Percentiles rank a stretch among this genome's conserved stretches.
These are phyloP conservation scores for Tipula vernalis DNA, from an alignment of 2,888 invertebrate species.

Conservation along the genomic window DNA sequence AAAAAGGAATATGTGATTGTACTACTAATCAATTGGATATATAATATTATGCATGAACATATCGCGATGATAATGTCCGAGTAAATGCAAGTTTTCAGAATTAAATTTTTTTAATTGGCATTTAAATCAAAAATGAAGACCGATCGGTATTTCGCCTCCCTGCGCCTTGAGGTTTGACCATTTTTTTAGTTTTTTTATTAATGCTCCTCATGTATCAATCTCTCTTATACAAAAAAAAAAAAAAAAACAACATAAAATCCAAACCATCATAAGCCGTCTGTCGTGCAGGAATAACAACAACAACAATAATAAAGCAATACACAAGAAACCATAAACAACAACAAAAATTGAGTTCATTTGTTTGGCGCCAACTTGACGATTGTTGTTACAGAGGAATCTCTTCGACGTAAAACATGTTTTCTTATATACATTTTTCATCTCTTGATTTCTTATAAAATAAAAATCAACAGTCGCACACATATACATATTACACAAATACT, in stretches of 20 bases:
- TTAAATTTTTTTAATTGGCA: not conserved
- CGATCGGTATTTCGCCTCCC: not conserved
- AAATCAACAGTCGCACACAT: not conserved
- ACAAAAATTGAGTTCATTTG: slow-evolving; percentile 10
- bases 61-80: not conserved
- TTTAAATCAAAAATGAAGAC: not conserved
- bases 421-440: not conserved
- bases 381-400: slow-evolving; percentile 13
- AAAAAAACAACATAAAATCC: not conserved
- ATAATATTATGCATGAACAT: not conserved
- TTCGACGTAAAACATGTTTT: slow-evolving; percentile 13
- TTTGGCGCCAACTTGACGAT: slow-evolving; percentile 13
- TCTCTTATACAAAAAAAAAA: not conserved
- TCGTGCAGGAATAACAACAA: not conserved
- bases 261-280: not conserved
- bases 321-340: not conserved
- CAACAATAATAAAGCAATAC: not conserved
- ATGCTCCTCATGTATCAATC: not conserved
- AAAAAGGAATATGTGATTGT: not conserved
- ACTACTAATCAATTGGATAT: not conserved
- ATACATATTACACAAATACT: not conserved
- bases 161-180: not conserved
- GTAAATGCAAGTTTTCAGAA: not conserved
- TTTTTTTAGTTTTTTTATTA: not conserved
- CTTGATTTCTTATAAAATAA: not conserved